A percentile compares a stretch with the other conserved stretches of the same genome.
phyloP scores from a whole-genome alignment of 1,140 invertebrate species.

The Hyles euphorbiae region DNA sequence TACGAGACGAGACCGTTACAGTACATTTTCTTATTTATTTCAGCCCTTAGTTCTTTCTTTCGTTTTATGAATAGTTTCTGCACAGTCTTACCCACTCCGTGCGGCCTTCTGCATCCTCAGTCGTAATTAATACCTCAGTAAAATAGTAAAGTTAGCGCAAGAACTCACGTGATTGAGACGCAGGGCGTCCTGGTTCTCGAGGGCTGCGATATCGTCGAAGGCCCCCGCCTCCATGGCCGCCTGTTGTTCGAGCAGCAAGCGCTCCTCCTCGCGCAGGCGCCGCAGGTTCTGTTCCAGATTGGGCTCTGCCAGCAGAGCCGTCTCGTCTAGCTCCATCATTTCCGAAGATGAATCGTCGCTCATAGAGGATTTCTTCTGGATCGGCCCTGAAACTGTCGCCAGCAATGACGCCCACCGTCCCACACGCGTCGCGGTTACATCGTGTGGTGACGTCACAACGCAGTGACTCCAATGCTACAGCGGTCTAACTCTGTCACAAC shows the following conservation, averaged over 20 bases:
- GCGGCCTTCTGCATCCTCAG: too few relatives aligned
- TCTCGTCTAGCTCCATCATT: conserved; percentile 96
- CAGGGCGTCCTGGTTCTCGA: conserved; percentile 77
- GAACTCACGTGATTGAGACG: conserved; percentile 55
- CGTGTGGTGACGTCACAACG: neutral
- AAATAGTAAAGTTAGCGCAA: neutral
- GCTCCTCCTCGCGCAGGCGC: conserved; percentile 82
- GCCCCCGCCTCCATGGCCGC: conserved; percentile 45
- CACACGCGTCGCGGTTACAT: too few relatives aligned
- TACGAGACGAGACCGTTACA: too few relatives aligned
- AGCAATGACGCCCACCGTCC: too few relatives aligned
- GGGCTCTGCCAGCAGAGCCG: conserved; percentile 84
- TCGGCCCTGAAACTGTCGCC: conserved; percentile 80
- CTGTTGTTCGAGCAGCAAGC: conserved; percentile 63
- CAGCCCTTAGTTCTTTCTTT: neutral
- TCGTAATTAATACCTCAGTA: too few relatives aligned
- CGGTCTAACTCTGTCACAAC: neutral
- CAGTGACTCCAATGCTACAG: neutral
- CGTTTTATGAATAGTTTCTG: too few relatives aligned
- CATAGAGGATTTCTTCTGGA: conserved; percentile 87
- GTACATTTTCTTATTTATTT: neutral
- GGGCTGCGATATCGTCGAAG: conserved; percentile 75
- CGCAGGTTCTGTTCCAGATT: conserved; percentile 76
- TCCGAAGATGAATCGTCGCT: conserved; percentile 95
- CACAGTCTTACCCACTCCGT: too few relatives aligned